Percentiles rank a stretch among this genome's conserved stretches.
phyloP scores from a whole-genome alignment of 35 echinoderm and acorn worm species.

The Apostichopus japonicus region DNA sequence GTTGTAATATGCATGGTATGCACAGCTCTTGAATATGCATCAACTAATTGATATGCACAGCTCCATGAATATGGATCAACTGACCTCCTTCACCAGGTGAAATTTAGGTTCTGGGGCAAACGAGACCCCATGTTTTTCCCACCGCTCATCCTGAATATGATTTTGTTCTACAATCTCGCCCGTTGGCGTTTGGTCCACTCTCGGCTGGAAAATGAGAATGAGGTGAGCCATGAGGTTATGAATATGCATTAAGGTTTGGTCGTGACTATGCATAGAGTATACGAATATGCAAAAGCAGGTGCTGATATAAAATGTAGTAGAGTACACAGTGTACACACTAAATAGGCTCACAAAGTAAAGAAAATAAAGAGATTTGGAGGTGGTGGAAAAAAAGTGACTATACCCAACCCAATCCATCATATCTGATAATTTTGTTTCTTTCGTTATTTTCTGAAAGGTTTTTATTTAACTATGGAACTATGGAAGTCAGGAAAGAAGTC shows the following conservation, averaged over 20 bases:
- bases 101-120: slow-evolving; percentile 99
- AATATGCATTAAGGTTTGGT: slow-evolving; percentile 52
- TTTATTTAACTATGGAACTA: too few species aligned
- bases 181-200: slow-evolving; percentile 46
- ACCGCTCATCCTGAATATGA: slow-evolving; percentile 58
- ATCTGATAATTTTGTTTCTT: too few species aligned
- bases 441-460: too few species aligned
- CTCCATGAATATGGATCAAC: slow-evolving; percentile 68
- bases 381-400: too few species aligned
- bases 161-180: slow-evolving; percentile 49
- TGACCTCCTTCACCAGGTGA: slow-evolving; percentile 93
- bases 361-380: background rate
- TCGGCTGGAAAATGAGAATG: slow-evolving; percentile 62
- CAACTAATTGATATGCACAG: slow-evolving; percentile 13
- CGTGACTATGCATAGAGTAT: slow-evolving; percentile 55
- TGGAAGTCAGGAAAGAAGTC: too few species aligned
- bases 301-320: slow-evolving; percentile 9
- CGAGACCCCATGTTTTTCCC: slow-evolving; percentile 81
- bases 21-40: slow-evolving; percentile 44
- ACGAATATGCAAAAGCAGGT: slow-evolving; percentile 48
- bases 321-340: background rate
- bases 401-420: too few species aligned
- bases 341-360: background rate
- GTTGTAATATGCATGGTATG: slow-evolving; percentile 3
- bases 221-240: slow-evolving; percentile 62